Evolutionary conservation across 2,797 vertebrate genomes (phyloP).

Genomic region (Acanthurus lineatus): DNA sequence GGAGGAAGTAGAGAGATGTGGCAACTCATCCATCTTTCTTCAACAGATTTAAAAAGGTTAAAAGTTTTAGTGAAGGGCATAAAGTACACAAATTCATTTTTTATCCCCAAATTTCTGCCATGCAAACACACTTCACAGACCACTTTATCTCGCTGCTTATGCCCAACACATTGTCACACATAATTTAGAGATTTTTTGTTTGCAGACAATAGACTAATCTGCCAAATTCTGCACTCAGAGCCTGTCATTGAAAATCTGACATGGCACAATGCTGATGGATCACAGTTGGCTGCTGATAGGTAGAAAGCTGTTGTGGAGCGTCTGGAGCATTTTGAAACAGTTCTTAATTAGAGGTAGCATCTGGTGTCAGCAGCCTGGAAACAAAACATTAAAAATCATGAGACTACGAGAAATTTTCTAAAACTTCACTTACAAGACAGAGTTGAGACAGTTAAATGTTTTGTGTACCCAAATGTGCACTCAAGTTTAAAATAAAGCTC

Average conservation of each 20-base stretch:
- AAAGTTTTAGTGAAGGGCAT: constrained; percentile 10
- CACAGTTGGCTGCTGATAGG: constrained; percentile 46
- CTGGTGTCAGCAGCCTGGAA: constrained; percentile 44
- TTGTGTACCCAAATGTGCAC: neutral
- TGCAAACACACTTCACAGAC: constrained; percentile 19
- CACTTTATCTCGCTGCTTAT: constrained; percentile 10
- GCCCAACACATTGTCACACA: constrained; percentile 25
- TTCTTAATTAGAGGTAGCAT: constrained; percentile 67
- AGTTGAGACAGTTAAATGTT: constrained; percentile 16
- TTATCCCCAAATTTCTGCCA: constrained; percentile 26
- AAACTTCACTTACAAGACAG: constrained; percentile 13
- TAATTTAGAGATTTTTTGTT: constrained; percentile 43
- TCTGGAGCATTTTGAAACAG: constrained; percentile 46
- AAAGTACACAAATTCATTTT: constrained; percentile 12
- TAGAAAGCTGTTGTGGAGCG: constrained; percentile 43
- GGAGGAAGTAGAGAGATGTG: neutral
- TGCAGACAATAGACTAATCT: constrained; percentile 49
- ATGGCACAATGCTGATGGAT: constrained; percentile 42
- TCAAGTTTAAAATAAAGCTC: constrained; percentile 7
- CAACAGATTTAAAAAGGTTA: constrained; percentile 19
- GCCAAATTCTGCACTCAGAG: constrained; percentile 18
- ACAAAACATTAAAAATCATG: constrained; percentile 29
- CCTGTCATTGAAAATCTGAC: constrained; percentile 24
- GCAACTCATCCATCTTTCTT: neutral
- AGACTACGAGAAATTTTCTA: constrained; percentile 29